phyloP scores from a whole-genome alignment of 2,797 vertebrate species.

The Kryptolebias ocellatus region DNA sequence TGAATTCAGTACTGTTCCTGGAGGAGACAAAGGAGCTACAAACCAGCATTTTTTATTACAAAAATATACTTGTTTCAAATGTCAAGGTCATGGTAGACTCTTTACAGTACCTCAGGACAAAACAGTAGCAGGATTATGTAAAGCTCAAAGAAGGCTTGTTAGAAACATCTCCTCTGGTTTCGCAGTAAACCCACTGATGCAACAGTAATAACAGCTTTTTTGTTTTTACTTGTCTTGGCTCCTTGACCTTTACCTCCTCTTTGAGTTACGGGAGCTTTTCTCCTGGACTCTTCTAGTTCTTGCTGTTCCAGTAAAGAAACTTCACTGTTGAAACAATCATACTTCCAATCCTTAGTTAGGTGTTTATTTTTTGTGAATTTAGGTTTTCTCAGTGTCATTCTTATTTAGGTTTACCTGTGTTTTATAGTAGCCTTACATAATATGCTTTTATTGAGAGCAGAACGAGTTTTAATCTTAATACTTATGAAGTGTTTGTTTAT shows the following conservation, averaged over 20 bases:
- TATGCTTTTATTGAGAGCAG: background rate
- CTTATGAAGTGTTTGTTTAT: background rate
- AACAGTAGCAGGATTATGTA: background rate
- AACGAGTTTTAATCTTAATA: background rate
- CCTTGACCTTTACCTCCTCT: background rate
- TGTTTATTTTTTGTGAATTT: background rate
- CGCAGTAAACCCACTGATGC: background rate
- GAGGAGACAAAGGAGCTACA: background rate
- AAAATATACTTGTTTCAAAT: background rate
- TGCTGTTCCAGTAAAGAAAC: background rate
- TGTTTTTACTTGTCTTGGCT: background rate
- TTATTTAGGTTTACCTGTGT: background rate
- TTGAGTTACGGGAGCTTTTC: background rate
- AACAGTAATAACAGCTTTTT: conserved; percentile 11
- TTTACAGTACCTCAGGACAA: background rate
- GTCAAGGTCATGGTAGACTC: conserved; percentile 4
- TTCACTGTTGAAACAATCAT: background rate
- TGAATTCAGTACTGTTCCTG: conserved; percentile 1
- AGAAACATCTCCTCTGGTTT: background rate
- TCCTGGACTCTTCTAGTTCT: conserved; percentile 2
- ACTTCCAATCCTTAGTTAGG: background rate
- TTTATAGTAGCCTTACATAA: background rate
- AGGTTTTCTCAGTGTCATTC: background rate
- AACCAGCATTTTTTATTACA: background rate
- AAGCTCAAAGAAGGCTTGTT: background rate